Conservation (phyloP, 1,140 invertebrate species). For the Macrosteles quadrilineatus region DNA sequence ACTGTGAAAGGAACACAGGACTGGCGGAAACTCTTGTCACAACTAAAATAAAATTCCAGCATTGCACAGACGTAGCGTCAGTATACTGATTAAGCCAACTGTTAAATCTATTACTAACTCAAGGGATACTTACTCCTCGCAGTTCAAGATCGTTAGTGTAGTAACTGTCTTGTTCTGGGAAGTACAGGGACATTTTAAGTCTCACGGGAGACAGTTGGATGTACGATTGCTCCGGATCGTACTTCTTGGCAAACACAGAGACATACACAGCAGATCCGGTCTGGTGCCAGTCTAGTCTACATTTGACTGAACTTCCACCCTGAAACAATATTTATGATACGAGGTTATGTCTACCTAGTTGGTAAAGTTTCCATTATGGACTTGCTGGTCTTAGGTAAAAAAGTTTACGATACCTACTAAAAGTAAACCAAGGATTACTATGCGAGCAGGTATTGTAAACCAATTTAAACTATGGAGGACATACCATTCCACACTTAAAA, state of each 20-base stretch:
- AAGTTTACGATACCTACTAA: no score
- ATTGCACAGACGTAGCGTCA: no score
- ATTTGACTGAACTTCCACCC: constrained; percentile 63
- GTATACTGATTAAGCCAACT: no score
- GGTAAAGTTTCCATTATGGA: constrained; percentile 27
- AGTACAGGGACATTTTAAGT: constrained; percentile 74
- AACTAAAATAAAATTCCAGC: no score
- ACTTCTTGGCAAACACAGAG: constrained; percentile 89
- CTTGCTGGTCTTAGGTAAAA: background rate
- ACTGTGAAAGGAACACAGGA: no score
- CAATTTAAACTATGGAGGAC: no score
- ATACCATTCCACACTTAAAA: no score
- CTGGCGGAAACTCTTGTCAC: no score
- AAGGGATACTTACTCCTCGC: constrained; percentile 75
- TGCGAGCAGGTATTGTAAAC: no score
- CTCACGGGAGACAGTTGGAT: constrained; percentile 85
- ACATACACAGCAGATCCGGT: constrained; percentile 79
- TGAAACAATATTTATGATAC: constrained; percentile 49
- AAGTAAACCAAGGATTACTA: no score
- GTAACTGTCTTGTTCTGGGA: constrained; percentile 73
- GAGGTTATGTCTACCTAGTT: no score
- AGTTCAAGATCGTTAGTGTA: constrained; percentile 84
- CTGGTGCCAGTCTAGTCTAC: constrained; percentile 93
- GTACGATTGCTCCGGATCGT: constrained; percentile 71
- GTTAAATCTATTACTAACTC: no score